phyloP scores from a whole-genome alignment of 2,888 invertebrate genomes.

The Drosophila nr. perissopoda region DNA sequence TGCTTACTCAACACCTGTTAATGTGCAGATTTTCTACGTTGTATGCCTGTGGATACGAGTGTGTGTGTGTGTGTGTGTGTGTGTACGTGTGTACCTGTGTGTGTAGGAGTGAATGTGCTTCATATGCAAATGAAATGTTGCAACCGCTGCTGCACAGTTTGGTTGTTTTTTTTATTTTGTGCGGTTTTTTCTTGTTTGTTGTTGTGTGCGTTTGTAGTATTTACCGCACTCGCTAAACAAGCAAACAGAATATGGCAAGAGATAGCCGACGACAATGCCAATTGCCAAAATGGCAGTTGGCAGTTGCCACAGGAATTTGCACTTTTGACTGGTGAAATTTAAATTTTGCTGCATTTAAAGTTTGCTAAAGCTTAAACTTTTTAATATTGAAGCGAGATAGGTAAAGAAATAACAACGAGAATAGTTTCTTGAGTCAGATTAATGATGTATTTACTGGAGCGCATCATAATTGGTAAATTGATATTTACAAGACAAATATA shows the following conservation, averaged over 20 bases:
- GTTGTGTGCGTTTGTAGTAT: slow-evolving; percentile 42
- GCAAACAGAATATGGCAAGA: slow-evolving; percentile 62
- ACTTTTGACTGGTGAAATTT: slow-evolving; percentile 12
- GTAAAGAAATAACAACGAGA: not conserved
- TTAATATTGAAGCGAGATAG: too few species aligned
- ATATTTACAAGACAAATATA: not conserved
- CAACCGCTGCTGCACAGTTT: slow-evolving; percentile 34
- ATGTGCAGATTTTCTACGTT: slow-evolving; percentile 57
- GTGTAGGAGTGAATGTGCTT: slow-evolving; percentile 14
- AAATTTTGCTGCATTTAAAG: slow-evolving; percentile 20
- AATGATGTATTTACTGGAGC: not conserved
- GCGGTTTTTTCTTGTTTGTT: slow-evolving; percentile 3
- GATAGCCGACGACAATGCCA: slow-evolving; percentile 61
- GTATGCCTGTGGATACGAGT: slow-evolving; percentile 18
- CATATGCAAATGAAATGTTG: slow-evolving; percentile 73
- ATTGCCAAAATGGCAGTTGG: slow-evolving; percentile 34
- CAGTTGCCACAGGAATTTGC: slow-evolving; percentile 27
- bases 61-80: slow-evolving; percentile 6
- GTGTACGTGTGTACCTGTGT: not conserved
- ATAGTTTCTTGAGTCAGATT: not conserved
- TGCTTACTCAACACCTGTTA: slow-evolving; percentile 82
- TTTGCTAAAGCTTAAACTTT: slow-evolving; percentile 3
- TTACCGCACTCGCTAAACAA: slow-evolving; percentile 65
- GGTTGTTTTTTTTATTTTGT: slow-evolving; percentile 3
- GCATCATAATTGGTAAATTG: not conserved